These are phyloP conservation scores for Gobiocypris rarus DNA, from an alignment of 2,113 vertebrate species.

Conservation along the genomic window DNA sequence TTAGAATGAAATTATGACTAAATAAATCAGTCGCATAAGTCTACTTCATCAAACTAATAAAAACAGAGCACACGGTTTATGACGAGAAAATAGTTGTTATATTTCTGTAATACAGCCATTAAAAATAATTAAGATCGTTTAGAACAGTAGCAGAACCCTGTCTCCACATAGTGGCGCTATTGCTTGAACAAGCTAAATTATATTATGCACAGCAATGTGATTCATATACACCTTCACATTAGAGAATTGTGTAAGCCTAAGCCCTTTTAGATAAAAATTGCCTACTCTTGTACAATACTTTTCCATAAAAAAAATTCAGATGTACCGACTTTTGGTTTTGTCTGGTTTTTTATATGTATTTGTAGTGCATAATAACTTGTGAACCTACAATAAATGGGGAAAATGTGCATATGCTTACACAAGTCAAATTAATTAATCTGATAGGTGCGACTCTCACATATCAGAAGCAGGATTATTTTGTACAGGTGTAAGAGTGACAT, in stretches of 20 bases:
- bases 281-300: too few relatives aligned
- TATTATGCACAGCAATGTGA: not conserved
- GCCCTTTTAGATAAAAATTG: not conserved
- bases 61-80: not conserved
- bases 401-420: too few relatives aligned
- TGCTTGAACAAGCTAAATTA: not conserved
- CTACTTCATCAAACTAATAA: not conserved
- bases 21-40: too few relatives aligned
- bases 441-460: too few relatives aligned
- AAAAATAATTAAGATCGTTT: not conserved
- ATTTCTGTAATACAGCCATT: not conserved
- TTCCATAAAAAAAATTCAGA: too few relatives aligned
- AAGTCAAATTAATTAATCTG: too few relatives aligned
- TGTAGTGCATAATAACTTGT: too few relatives aligned
- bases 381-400: not conserved
- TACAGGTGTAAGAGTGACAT: not conserved
- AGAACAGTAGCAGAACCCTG: not conserved
- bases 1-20: not conserved
- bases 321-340: too few relatives aligned
- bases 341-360: too few relatives aligned
- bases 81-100: not conserved
- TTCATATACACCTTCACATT: not conserved
- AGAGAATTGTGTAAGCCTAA: not conserved
- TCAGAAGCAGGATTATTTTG: not conserved
- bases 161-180: conserved; percentile 2